Conservation (phyloP, 2,797 vertebrate species). For the Amblyraja radiata region DNA sequence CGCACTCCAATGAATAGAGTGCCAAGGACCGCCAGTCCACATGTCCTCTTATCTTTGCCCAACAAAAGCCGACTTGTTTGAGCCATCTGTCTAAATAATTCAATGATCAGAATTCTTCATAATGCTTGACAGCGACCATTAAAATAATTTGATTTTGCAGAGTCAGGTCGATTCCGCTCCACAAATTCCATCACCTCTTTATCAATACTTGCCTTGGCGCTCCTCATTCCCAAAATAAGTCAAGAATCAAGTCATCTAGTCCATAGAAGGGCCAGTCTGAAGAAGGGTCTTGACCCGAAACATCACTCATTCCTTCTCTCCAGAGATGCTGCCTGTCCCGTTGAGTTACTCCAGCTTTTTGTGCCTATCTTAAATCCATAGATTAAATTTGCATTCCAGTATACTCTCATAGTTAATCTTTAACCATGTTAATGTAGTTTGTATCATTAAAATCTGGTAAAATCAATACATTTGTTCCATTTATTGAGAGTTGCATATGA, state of each 20-base stretch:
- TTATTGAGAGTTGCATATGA: slow-evolving; percentile 41
- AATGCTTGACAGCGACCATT: not conserved
- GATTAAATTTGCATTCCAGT: slow-evolving; percentile 25
- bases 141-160: too few relatives aligned
- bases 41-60: not conserved
- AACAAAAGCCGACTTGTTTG: not conserved
- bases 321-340: too few relatives aligned
- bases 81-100: not conserved
- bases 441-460: slow-evolving; percentile 40
- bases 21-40: too few relatives aligned
- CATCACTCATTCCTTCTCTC: too few relatives aligned
- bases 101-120: not conserved
- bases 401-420: slow-evolving; percentile 44
- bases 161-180: not conserved
- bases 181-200: not conserved
- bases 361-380: not conserved
- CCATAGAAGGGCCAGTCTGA: too few relatives aligned
- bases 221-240: not conserved
- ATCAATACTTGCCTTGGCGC: not conserved
- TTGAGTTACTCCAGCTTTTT: too few relatives aligned
- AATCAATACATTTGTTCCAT: slow-evolving; percentile 45
- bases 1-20: too few relatives aligned
- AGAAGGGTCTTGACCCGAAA: too few relatives aligned
- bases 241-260: not conserved
- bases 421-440: slow-evolving; percentile 42